Percentiles rank a stretch among this genome's conserved stretches.
These are phyloP conservation scores for Xenentodon cancila DNA, from an alignment of 2,797 vertebrate genomes.

Conservation along the genomic window DNA sequence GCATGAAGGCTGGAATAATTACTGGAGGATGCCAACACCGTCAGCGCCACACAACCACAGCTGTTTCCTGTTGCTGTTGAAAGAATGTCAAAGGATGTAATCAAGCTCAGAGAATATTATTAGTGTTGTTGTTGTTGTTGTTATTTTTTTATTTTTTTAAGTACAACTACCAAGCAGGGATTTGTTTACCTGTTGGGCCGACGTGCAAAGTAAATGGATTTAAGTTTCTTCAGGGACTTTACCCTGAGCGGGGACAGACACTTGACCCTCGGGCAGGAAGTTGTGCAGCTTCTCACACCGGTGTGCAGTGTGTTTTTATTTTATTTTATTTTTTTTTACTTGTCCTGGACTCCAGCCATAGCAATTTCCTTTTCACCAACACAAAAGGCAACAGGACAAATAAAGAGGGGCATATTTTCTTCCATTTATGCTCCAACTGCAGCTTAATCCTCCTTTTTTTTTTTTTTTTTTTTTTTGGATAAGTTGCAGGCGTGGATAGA, in stretches of 20 bases:
- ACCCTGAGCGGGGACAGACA: no score
- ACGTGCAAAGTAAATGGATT: slow-evolving; percentile 65
- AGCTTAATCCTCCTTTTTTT: no score
- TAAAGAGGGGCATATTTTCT: slow-evolving; percentile 52
- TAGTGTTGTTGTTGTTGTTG: neutral
- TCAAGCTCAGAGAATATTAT: slow-evolving; percentile 25
- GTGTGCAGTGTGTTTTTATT: no score
- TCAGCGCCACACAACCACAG: slow-evolving; percentile 60
- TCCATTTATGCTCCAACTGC: slow-evolving; percentile 15
- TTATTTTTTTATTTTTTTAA: neutral
- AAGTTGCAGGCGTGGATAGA: no score
- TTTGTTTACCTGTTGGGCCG: slow-evolving; percentile 37
- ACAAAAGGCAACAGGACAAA: slow-evolving; percentile 52
- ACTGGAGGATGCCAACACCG: slow-evolving; percentile 59
- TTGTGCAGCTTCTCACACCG: slow-evolving; percentile 2
- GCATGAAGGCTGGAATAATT: slow-evolving; percentile 70
- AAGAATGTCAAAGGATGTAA: slow-evolving; percentile 55
- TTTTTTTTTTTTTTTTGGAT: no score
- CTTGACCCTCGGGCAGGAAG: no score
- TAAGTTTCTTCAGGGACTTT: no score
- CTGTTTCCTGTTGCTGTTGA: slow-evolving; percentile 68
- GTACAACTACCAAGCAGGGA: slow-evolving; percentile 24
- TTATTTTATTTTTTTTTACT: no score
- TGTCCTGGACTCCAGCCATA: slow-evolving; percentile 31
- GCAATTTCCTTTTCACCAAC: slow-evolving; percentile 40